A percentile compares a stretch with the other conserved stretches of the same genome.
Evolutionary conservation across 2,113 vertebrate species (phyloP).

Genomic region (Amazona guildingii): DNA sequence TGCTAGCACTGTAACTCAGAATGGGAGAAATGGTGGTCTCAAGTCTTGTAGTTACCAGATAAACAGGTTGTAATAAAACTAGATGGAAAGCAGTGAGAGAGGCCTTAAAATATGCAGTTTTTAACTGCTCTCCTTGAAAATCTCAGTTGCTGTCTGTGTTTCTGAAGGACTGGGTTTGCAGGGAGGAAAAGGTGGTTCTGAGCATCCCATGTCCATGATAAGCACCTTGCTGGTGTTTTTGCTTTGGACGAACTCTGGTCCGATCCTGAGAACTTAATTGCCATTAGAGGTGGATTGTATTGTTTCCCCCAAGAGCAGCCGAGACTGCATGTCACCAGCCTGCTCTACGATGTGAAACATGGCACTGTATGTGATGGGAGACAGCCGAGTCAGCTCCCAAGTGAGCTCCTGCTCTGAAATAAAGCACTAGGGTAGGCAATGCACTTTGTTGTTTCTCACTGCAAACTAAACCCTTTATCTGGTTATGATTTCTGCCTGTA

Average conservation of each 20-base stretch:
- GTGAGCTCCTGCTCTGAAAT: background rate
- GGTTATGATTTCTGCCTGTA: background rate
- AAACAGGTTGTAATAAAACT: background rate
- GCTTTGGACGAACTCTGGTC: background rate
- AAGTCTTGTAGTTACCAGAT: background rate
- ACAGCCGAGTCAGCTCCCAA: background rate
- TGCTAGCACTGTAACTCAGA: background rate
- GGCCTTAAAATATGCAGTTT: background rate
- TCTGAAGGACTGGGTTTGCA: background rate
- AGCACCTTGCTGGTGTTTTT: background rate
- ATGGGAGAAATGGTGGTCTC: background rate
- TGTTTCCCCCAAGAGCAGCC: background rate
- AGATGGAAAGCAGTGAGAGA: background rate
- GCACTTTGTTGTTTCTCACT: background rate
- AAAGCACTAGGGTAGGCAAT: background rate
- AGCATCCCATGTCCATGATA: fast-evolving
- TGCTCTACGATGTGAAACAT: background rate
- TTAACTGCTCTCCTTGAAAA: background rate
- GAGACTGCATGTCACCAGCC: background rate
- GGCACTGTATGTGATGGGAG: fast-evolving
- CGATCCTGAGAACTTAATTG: background rate
- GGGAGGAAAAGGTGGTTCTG: background rate
- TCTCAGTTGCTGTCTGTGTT: background rate
- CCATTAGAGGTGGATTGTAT: background rate
- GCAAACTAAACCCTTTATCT: background rate